Conservation (phyloP, 1,140 invertebrate genomes). For the Drosophila bocqueti region DNA sequence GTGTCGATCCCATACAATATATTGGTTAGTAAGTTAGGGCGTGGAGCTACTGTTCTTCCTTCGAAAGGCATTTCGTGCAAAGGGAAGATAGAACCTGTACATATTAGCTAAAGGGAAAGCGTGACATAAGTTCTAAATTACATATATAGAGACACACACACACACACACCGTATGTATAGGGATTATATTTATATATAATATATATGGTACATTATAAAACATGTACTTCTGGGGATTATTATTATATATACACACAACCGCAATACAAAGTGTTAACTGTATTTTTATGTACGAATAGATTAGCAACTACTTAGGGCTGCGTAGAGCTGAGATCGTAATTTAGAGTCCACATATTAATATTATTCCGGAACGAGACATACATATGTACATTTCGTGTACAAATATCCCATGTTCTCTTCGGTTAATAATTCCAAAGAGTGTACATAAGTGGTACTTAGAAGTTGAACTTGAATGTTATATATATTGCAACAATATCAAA, state of each 20-base stretch:
- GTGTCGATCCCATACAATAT: background rate
- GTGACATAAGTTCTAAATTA: constrained; percentile 63
- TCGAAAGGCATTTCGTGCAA: constrained; percentile 10
- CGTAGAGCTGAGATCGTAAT: constrained; percentile 39
- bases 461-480: constrained; percentile 49
- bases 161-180: constrained; percentile 14
- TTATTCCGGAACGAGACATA: constrained; percentile 14
- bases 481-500: constrained; percentile 43
- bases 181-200: constrained; percentile 39
- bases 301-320: constrained; percentile 34
- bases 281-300: constrained; percentile 42
- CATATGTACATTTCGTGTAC: constrained; percentile 15
- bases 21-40: constrained; percentile 16
- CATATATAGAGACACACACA: constrained; percentile 42
- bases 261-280: constrained; percentile 51
- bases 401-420: constrained; percentile 22
- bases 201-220: constrained; percentile 27
- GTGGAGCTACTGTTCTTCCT: constrained; percentile 24
- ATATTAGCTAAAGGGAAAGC: constrained; percentile 52
- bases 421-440: background rate
- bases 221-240: constrained; percentile 19
- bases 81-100: constrained; percentile 15
- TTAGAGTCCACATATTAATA: constrained; percentile 23
- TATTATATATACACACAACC: constrained; percentile 20
- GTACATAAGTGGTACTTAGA: constrained; percentile 34